Conservation (phyloP, 2,888 invertebrate genomes). For the Lepidochitona cinerea region DNA sequence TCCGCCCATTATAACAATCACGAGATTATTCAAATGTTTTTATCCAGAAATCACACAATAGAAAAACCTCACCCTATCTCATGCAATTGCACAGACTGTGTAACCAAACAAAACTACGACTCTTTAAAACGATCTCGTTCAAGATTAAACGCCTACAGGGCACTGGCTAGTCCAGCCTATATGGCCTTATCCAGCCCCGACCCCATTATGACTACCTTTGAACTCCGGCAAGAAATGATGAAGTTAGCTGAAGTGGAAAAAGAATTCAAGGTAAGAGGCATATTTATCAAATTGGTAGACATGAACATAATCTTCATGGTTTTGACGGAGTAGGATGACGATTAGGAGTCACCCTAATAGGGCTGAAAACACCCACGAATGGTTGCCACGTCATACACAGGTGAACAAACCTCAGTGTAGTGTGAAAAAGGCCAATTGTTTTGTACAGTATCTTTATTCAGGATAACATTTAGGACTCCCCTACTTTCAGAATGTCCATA, state of each 20-base stretch:
- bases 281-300: no score
- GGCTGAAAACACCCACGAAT: no score
- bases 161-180: slow-evolving; percentile 80
- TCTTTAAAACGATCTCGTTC: slow-evolving; percentile 73
- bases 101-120: slow-evolving; percentile 70
- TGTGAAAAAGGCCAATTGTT: no score
- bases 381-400: no score
- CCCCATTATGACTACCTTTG: slow-evolving; percentile 80
- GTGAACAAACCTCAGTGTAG: no score
- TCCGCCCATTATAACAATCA: slow-evolving; percentile 82
- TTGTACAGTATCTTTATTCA: no score
- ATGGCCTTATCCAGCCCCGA: slow-evolving; percentile 79
- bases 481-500: no score
- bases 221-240: slow-evolving; percentile 76
- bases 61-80: slow-evolving; percentile 76
- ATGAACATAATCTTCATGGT: no score
- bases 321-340: no score
- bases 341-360: no score
- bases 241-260: slow-evolving; percentile 76
- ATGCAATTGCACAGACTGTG: slow-evolving; percentile 69
- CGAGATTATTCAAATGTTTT: slow-evolving; percentile 79
- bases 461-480: no score
- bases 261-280: slow-evolving; percentile 75
- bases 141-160: slow-evolving; percentile 78
- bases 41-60: slow-evolving; percentile 79